Conservation (phyloP, 92 coral and sea anemone species). For the Siderastrea siderea region DNA sequence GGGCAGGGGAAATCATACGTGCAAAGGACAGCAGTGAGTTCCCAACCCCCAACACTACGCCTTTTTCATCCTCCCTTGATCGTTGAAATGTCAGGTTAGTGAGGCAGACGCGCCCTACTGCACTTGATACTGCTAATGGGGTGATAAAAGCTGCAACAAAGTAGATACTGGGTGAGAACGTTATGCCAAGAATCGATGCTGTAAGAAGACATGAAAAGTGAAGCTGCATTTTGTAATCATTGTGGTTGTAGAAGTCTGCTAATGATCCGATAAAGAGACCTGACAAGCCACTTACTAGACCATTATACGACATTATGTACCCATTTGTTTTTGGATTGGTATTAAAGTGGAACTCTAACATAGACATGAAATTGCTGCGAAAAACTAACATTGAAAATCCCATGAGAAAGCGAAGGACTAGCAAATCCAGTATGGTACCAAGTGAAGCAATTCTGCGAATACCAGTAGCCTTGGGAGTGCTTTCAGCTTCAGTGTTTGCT, state of each 20-base stretch:
- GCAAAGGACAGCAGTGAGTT: slow-evolving; percentile 90
- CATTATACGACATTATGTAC: slow-evolving; percentile 91
- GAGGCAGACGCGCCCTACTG: slow-evolving; percentile 86
- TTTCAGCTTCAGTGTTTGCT: not conserved
- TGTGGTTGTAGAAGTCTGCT: slow-evolving; percentile 67
- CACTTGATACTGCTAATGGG: slow-evolving; percentile 90
- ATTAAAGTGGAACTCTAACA: slow-evolving; percentile 89
- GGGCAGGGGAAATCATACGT: slow-evolving; percentile 94
- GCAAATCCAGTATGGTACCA: slow-evolving; percentile 71
- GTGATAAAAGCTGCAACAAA: slow-evolving; percentile 70
- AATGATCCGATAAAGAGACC: slow-evolving; percentile 85
- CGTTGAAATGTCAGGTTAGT: slow-evolving; percentile 85
- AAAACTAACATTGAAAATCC: slow-evolving; percentile 91
- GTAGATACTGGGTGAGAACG: slow-evolving; percentile 87
- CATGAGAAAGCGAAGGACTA: slow-evolving; percentile 87
- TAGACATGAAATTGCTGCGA: slow-evolving; percentile 87
- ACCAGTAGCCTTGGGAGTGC: slow-evolving; percentile 15
- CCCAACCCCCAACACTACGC: slow-evolving; percentile 90
- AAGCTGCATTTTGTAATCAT: slow-evolving; percentile 80
- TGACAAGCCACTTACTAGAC: slow-evolving; percentile 81
- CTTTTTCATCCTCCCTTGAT: slow-evolving; percentile 85
- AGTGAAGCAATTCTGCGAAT: slow-evolving; percentile 69
- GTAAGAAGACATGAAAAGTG: slow-evolving; percentile 82
- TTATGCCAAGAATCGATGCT: slow-evolving; percentile 76
- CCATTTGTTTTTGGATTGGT: slow-evolving; percentile 92